These are phyloP conservation scores for Penelope pileata DNA, from an alignment of 2,113 vertebrate genomes.

Conservation along the genomic window DNA sequence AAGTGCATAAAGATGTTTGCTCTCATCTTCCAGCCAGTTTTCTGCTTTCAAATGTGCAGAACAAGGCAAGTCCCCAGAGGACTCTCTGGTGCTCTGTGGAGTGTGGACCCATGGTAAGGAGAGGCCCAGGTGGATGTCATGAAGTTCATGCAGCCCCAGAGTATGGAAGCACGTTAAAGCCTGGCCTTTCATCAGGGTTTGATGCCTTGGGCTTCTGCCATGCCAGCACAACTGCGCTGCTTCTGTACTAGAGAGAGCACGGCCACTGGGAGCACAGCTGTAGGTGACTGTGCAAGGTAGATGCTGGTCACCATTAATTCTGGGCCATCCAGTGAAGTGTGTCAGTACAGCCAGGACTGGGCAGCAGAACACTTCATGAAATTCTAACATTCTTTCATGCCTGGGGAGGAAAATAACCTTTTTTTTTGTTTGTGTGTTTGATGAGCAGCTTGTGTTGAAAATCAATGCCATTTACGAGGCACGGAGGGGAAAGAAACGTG, in stretches of 20 bases:
- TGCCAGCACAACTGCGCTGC: neutral
- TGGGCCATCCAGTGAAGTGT: neutral
- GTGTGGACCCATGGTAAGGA: rapidly evolving
- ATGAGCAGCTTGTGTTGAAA: slow-evolving; percentile 89
- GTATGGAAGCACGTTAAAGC: neutral
- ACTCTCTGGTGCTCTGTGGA: neutral
- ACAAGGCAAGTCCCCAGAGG: neutral
- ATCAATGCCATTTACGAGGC: slow-evolving; percentile 95
- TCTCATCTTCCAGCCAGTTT: neutral
- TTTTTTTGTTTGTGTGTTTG: slow-evolving; percentile 34
- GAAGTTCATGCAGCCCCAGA: rapidly evolving
- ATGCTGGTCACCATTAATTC: neutral
- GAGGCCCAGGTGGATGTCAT: neutral
- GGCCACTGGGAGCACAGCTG: rapidly evolving
- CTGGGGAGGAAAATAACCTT: neutral
- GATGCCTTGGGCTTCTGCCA: neutral
- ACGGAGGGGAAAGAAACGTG: slow-evolving; percentile 91
- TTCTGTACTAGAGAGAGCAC: rapidly evolving
- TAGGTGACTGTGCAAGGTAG: neutral
- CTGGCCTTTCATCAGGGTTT: neutral
- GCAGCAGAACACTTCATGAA: neutral
- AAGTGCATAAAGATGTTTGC: neutral
- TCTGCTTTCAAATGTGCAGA: neutral
- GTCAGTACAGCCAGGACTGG: neutral
- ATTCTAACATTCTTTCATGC: neutral